Evolutionary conservation across 1,140 invertebrate species (phyloP).

Genomic region (Drosophila asahinai): DNA sequence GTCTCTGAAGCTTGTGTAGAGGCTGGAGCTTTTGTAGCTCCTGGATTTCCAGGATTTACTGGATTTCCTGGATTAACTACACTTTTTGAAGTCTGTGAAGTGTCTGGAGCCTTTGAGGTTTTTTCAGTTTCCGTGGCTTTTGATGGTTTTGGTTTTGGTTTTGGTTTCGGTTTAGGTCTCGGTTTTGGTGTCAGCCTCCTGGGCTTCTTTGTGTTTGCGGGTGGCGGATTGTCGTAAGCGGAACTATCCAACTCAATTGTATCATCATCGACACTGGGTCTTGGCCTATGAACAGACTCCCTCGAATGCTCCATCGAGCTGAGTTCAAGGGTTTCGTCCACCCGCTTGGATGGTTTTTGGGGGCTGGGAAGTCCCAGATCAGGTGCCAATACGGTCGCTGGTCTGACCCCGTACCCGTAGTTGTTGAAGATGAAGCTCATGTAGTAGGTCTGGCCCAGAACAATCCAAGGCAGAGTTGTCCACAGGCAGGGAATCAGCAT

Average conservation of each 20-base stretch:
- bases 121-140: background rate
- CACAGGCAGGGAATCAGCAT: constrained; percentile 52
- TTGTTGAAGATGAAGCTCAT: constrained; percentile 73
- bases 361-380: background rate
- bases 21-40: background rate
- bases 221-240: background rate
- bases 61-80: background rate
- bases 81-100: background rate
- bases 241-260: background rate
- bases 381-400: background rate
- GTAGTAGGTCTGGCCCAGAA: constrained; percentile 61
- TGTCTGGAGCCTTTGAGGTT: background rate
- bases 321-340: constrained; percentile 21
- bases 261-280: background rate
- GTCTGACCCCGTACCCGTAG: constrained; percentile 9
- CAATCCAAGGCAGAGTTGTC: constrained; percentile 39
- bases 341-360: background rate
- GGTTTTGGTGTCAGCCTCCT: background rate
- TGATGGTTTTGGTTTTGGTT: too few species aligned
- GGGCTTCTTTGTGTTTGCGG: background rate
- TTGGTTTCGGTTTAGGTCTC: background rate
- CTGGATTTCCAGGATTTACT: background rate
- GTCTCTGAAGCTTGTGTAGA: background rate
- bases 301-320: constrained; percentile 24
- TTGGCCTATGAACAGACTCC: too few species aligned